These are phyloP conservation scores for Agrochola lychnidis DNA, from an alignment of 2,888 invertebrate genomes.

Conservation along the genomic window DNA sequence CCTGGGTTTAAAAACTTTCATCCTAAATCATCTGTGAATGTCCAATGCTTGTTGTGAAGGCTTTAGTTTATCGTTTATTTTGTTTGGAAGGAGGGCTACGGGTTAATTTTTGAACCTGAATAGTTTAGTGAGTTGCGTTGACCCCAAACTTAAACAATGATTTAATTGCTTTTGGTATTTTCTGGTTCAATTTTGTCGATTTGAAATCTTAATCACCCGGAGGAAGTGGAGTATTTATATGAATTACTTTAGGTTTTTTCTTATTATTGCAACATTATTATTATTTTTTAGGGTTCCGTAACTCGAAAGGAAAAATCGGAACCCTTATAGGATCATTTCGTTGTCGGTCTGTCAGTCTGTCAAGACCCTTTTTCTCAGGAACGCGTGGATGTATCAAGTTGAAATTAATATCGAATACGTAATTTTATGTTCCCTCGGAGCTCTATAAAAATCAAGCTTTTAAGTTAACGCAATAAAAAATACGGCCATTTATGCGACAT, in stretches of 20 bases:
- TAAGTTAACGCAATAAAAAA: no score
- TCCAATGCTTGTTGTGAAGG: constrained; percentile 53
- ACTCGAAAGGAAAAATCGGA: no score
- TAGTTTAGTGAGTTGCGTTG: background rate
- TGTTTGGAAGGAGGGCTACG: background rate
- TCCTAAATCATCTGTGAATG: constrained; percentile 53
- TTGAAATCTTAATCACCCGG: background rate
- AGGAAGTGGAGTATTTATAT: background rate
- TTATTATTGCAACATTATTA: background rate
- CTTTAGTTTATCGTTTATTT: constrained; percentile 30
- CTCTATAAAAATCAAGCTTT: no score
- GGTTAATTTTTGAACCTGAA: background rate
- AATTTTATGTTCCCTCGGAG: no score
- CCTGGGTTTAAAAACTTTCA: constrained; percentile 49
- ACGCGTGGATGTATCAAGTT: no score
- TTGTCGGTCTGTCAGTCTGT: no score
- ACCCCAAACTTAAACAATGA: background rate
- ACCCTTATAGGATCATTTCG: no score
- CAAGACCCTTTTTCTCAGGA: no score
- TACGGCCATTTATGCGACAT: no score
- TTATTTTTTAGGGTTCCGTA: no score
- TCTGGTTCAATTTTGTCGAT: background rate
- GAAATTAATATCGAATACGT: no score
- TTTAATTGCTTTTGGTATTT: background rate
- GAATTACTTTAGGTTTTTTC: background rate